These are phyloP conservation scores for Miichthys miiuy DNA, from an alignment of 2,797 vertebrate species.

Conservation along the genomic window DNA sequence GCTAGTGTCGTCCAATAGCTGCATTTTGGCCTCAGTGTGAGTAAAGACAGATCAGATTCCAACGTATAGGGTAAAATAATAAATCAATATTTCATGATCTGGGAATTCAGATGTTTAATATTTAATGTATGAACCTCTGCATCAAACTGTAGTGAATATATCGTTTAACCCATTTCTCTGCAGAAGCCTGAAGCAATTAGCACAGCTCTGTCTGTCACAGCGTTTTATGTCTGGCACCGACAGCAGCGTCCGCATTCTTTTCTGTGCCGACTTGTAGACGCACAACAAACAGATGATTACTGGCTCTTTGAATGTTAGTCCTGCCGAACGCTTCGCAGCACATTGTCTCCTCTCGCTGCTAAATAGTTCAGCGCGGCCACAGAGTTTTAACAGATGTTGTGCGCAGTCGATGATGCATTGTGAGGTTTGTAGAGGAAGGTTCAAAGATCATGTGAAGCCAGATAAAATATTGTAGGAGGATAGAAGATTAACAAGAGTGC, in stretches of 20 bases:
- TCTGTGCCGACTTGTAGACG: neutral
- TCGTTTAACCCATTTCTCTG: constrained; percentile 35
- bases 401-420: neutral
- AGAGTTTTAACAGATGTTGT: neutral
- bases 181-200: constrained; percentile 15
- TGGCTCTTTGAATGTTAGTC: constrained; percentile 1
- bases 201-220: neutral
- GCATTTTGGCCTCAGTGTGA: neutral
- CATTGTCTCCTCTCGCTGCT: neutral
- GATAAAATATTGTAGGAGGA: neutral
- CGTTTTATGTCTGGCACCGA: neutral
- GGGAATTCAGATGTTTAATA: constrained; percentile 49
- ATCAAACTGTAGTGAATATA: constrained; percentile 22
- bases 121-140: constrained; percentile 39
- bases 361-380: neutral
- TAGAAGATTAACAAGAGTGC: neutral
- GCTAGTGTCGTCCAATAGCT: too few relatives aligned
- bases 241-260: neutral
- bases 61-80: constrained; percentile 15
- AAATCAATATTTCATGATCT: constrained; percentile 42
- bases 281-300: constrained; percentile 21
- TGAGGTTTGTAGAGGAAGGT: neutral
- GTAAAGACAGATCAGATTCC: too few relatives aligned
- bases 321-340: constrained; percentile 6
- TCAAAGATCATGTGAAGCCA: constrained; percentile 15